phyloP scores from a whole-genome alignment of 2,113 vertebrate species.

The Semnopithecus entellus region DNA sequence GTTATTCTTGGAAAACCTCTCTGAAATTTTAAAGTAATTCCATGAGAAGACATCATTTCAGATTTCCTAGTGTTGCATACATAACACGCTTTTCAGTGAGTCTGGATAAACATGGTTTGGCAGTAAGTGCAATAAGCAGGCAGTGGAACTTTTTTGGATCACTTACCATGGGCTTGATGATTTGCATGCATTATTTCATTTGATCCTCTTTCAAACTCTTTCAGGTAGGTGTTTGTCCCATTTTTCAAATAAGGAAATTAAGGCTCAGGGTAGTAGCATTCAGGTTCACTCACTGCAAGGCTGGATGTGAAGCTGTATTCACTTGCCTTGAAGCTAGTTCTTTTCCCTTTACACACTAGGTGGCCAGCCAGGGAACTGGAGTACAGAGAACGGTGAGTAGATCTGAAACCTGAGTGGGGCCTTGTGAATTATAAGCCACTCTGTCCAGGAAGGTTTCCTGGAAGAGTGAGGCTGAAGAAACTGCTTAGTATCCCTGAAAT shows the following conservation, averaged over 20 bases:
- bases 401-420: background rate
- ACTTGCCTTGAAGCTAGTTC: background rate
- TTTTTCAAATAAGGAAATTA: background rate
- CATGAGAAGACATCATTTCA: background rate
- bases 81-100: background rate
- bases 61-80: background rate
- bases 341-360: background rate
- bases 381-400: background rate
- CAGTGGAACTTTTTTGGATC: background rate
- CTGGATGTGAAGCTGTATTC: background rate
- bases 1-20: background rate
- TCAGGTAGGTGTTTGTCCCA: background rate
- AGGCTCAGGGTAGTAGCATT: background rate
- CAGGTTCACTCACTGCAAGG: background rate
- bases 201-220: background rate
- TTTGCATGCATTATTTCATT: background rate
- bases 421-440: background rate
- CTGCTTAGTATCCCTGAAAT: background rate
- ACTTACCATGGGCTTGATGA: background rate
- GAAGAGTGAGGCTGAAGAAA: background rate
- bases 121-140: background rate
- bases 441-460: background rate
- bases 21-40: conserved; percentile 8
- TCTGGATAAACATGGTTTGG: background rate
- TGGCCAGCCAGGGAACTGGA: background rate